Conservation (phyloP, 2,113 vertebrate genomes). For the Glareola pratincola region DNA sequence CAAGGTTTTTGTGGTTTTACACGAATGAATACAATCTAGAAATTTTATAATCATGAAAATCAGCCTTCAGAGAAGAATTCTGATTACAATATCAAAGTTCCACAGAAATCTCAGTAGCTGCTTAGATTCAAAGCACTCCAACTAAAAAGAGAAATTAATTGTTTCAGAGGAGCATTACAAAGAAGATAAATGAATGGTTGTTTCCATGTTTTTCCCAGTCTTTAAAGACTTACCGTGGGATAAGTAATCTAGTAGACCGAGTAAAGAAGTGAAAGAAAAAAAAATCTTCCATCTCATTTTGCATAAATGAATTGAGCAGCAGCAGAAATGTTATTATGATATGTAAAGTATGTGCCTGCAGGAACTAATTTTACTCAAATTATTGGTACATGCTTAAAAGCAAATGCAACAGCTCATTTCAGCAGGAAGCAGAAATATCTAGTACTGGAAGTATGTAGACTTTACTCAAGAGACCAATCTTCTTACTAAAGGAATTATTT, state of each 20-base stretch:
- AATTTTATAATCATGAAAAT: neutral
- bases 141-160: neutral
- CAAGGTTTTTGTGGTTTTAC: neutral
- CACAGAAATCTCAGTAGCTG: neutral
- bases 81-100: neutral
- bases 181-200: neutral
- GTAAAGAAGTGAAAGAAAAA: neutral
- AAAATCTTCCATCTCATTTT: neutral
- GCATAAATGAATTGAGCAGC: neutral
- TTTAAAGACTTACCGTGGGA: neutral
- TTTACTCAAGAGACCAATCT: neutral
- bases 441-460: neutral
- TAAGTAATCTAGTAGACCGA: neutral
- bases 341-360: neutral
- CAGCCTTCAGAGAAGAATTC: neutral
- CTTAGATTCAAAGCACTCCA: neutral
- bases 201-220: neutral
- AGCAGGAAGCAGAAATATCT: neutral
- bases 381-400: neutral
- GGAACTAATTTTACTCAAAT: neutral
- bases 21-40: neutral
- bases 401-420: neutral
- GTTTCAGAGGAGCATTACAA: neutral
- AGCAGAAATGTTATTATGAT: neutral
- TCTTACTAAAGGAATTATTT: neutral